A percentile compares a stretch with the other conserved stretches of the same genome.
Evolutionary conservation across 2,113 vertebrate genomes (phyloP).

Genomic region (Monopterus albus): DNA sequence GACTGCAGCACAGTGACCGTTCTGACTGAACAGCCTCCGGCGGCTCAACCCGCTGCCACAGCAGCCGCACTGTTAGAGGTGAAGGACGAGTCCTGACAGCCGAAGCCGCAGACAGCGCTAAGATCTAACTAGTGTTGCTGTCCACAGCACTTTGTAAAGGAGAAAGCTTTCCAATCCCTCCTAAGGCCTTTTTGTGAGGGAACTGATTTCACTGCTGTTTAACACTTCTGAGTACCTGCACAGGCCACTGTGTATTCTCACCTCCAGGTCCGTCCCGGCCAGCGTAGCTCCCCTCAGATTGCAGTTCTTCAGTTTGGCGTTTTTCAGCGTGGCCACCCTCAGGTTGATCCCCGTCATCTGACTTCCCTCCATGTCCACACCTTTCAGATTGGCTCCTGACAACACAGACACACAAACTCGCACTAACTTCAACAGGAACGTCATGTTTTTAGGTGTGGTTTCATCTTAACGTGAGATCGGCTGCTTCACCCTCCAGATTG

Average conservation of each 20-base stretch:
- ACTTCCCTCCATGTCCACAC: slow-evolving; percentile 96
- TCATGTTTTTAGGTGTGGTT: neutral
- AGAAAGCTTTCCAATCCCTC: too few relatives aligned
- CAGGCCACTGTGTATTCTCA: slow-evolving; percentile 65
- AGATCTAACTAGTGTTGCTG: too few relatives aligned
- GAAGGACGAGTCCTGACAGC: too few relatives aligned
- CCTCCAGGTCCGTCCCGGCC: slow-evolving; percentile 94
- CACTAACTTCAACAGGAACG: neutral
- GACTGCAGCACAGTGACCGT: too few relatives aligned
- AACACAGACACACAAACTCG: slow-evolving; percentile 1
- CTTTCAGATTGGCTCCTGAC: slow-evolving; percentile 94
- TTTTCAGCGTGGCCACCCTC: slow-evolving; percentile 93
- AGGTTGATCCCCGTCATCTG: slow-evolving; percentile 97
- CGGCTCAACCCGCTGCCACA: too few relatives aligned
- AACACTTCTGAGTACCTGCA: too few relatives aligned
- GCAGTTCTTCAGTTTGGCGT: slow-evolving; percentile 96
- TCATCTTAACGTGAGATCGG: neutral
- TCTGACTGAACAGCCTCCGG: too few relatives aligned
- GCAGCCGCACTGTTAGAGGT: too few relatives aligned
- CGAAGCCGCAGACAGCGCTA: too few relatives aligned
- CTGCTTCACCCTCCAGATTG: slow-evolving; percentile 90
- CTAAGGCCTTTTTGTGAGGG: too few relatives aligned
- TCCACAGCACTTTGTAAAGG: too few relatives aligned
- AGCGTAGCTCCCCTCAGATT: slow-evolving; percentile 94
- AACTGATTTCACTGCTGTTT: too few relatives aligned